phyloP scores from a whole-genome alignment of 2,797 vertebrate genomes.

The Macropodus opercularis region DNA sequence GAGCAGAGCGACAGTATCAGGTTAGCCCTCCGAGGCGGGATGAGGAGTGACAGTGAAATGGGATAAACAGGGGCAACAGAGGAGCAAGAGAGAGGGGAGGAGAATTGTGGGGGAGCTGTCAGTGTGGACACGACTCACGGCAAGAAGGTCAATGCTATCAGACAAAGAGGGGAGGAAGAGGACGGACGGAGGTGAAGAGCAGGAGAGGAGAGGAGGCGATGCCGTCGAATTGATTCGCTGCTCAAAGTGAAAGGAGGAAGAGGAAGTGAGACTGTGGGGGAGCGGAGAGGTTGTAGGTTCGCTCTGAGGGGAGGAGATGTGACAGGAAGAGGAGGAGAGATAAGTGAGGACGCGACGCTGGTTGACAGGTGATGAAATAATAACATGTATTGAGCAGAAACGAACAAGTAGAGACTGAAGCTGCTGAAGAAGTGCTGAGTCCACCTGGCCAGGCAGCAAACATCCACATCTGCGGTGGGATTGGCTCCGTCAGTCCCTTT shows the following conservation, averaged over 20 bases:
- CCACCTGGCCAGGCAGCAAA: neutral
- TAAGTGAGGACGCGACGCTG: neutral
- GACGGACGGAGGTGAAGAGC: conserved; percentile 12
- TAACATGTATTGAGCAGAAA: neutral
- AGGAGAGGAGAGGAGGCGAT: conserved; percentile 23
- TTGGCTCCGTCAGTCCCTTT: neutral
- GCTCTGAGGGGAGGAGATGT: conserved; percentile 16
- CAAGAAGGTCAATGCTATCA: conserved; percentile 43
- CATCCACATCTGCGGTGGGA: neutral
- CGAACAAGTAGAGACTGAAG: neutral
- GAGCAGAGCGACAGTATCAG: conserved; percentile 29
- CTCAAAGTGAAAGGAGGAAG: conserved; percentile 19
- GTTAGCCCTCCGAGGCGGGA: conserved; percentile 23
- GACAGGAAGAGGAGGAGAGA: conserved; percentile 18
- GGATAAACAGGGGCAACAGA: conserved; percentile 19
- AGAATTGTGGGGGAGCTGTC: conserved; percentile 44
- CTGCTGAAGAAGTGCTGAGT: neutral
- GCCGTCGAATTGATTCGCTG: conserved; percentile 28
- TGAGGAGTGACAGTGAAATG: conserved; percentile 29
- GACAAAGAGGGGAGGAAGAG: neutral
- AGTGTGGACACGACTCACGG: conserved; percentile 39
- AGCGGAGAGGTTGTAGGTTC: conserved; percentile 22
- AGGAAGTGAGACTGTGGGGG: conserved; percentile 31
- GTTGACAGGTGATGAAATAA: neutral
- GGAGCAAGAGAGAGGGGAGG: conserved; percentile 19